phyloP scores from a whole-genome alignment of 2,797 vertebrate species.

The Nothura maculosa region DNA sequence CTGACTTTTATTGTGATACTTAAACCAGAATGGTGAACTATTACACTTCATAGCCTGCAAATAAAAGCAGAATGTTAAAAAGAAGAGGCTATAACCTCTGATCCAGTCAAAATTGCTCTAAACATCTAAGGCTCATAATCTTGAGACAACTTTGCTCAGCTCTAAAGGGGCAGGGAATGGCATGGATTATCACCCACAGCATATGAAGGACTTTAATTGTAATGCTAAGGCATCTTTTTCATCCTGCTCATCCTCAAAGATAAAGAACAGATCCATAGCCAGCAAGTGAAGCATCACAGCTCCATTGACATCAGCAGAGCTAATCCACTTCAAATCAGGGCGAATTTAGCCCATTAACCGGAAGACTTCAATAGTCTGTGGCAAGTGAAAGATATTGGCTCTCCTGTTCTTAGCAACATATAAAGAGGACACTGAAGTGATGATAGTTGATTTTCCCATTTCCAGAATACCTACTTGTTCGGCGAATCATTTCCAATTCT shows the following conservation, averaged over 20 bases:
- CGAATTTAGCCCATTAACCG: neutral
- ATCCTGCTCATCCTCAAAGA: neutral
- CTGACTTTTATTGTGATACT: constrained; percentile 87
- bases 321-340: neutral
- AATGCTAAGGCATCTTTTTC: neutral
- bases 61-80: constrained; percentile 85
- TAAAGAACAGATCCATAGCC: neutral
- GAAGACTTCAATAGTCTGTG: neutral
- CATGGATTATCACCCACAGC: constrained; percentile 34
- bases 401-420: neutral
- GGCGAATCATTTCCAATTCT: constrained; percentile 49
- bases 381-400: neutral
- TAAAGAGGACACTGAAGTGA: neutral
- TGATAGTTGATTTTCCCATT: neutral
- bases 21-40: constrained; percentile 87
- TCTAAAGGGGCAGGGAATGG: constrained; percentile 53
- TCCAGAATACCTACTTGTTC: constrained; percentile 9
- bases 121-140: constrained; percentile 77
- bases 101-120: constrained; percentile 77
- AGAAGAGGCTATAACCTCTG: constrained; percentile 81
- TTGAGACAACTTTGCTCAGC: constrained; percentile 66
- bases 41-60: constrained; percentile 87
- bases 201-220: constrained; percentile 24
- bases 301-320: neutral
- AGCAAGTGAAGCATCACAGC: neutral